phyloP scores from a whole-genome alignment of 2,888 invertebrate species.

The Lordiphosa andalusiaca region DNA sequence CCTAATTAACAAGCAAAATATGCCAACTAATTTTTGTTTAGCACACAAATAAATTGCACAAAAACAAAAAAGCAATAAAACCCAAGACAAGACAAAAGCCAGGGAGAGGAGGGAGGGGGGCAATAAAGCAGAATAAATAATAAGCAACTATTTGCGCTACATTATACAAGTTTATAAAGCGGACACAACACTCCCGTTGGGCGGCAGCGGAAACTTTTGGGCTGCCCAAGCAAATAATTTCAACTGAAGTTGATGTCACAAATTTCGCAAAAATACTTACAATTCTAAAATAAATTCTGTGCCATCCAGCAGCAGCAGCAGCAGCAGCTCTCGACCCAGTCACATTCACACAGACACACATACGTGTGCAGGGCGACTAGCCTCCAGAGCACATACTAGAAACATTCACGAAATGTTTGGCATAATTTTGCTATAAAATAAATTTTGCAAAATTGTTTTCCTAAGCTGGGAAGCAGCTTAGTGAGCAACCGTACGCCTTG shows the following conservation, averaged over 20 bases:
- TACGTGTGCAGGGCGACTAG: conserved; percentile 50
- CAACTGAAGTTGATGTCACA: conserved; percentile 68
- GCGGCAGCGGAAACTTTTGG: conserved; percentile 9
- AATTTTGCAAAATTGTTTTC: conserved; percentile 78
- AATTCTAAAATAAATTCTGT: conserved; percentile 74
- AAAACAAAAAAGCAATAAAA: conserved; percentile 45
- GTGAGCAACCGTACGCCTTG: conserved; percentile 30
- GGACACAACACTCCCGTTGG: conserved; percentile 21
- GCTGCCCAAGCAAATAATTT: conserved; percentile 60
- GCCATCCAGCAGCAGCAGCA: conserved; percentile 22
- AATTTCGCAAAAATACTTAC: conserved; percentile 66
- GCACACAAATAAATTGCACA: conserved; percentile 56
- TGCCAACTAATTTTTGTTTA: conserved; percentile 65
- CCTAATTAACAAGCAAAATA: conserved; percentile 69
- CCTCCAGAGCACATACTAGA: conserved; percentile 59
- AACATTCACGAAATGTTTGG: conserved; percentile 76
- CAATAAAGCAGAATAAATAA: conserved; percentile 71
- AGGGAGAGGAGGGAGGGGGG: conserved; percentile 2
- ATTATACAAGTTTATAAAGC: conserved; percentile 71
- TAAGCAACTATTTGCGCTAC: conserved; percentile 75
- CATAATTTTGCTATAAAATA: conserved; percentile 79
- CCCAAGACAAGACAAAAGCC: conserved; percentile 17
- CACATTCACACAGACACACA: conserved; percentile 29
- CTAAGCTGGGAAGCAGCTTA: conserved; percentile 69
- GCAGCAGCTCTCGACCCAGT: conserved; percentile 19